Base-by-base conservation (phyloP, 2,113 vertebrate species). In the Gavia stellata region DNA sequence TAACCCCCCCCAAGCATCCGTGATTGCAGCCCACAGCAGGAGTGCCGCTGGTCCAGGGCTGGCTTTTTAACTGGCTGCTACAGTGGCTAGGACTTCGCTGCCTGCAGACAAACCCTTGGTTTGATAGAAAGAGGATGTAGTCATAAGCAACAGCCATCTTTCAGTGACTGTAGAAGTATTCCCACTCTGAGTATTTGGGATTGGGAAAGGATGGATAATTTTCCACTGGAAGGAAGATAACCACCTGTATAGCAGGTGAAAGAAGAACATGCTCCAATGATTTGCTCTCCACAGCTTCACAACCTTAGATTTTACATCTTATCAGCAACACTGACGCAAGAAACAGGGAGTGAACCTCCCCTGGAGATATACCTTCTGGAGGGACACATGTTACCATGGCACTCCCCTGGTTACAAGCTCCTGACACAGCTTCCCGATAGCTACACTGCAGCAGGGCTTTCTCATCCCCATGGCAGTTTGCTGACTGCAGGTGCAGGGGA, bases 401-500 rank as follows among this genome's bases (percentile, higher is more conserved):
- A 80, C 97, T 98, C 85, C 98, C 98, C 95, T 98, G 98, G 93
- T 96, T 98, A 95, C 99, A 99, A 96, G 98, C 96, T 40, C 98
- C 98, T 33, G 98, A 98, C 92, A 97, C 63, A 56, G 98, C 98
- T 81, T 98, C 98, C 97, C 83, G 97, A 94, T 98, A 98, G 84
- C 85, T 94, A 96, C 99, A 99, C 45, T 98, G 96, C 61, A 98
- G 98, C 90, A 99, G 95, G 79, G 97, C 97, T 94, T 97, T 97
- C 97, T 99, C 99, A 59, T 99, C 98, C 5, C 99, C 99, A 3
- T 96, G 98, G 96, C 99, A 99, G 96, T 99, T 99, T 83, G 99
- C 96, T 45, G 98, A 98, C 74, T 98, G 98, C 21, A 99, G 98
- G 93, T 99, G 98, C 84, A 98, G 97, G 58, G 98, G 98, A 83